Evolutionary conservation across 92 coral and sea anemone genomes (phyloP), one percentile per base, ranked within the genome.

Genomic region (Isaurus tuberculatus): DNA sequence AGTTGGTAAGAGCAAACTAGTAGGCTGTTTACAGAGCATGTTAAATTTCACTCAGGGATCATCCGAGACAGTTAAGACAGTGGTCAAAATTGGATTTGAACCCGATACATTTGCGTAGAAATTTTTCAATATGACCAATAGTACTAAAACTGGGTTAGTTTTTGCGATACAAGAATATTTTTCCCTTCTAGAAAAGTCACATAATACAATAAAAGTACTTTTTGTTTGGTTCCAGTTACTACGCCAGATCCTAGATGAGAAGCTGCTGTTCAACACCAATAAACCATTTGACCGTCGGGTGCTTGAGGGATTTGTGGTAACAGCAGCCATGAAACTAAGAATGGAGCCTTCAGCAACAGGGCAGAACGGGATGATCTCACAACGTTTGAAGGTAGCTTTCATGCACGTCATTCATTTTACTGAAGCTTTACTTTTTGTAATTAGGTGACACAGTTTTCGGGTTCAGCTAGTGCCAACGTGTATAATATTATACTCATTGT

Each of bases 221-320:
- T 13, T 83, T 11, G 64, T 70, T 25, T 34, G 15, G 2, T 68
- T 63, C 4, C 84, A 97, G 99, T 87, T 97, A 26, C 90, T 97
- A 40, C 91, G 99, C 8, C 99, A 97, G 89, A 84, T 97, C 37
- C 87, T 97, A 0, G 99, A 94, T 63, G 95, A 94, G 70, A 91
- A 92, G 44, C 86, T 95, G 31, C 73, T 97, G 73, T 97, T 94
- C 78, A 97, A 97, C 89, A 93, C 95, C 71, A 90, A 87, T 72
- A 94, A 89, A 70, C 99, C 98, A 3, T 97, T 97, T 89, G 99
- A 97, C 58, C 95, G 99, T 66, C 99, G 99, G 23, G 87, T 90
- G 42, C 89, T 97, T 8, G 97, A 97, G 89, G 97, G 95, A 0
- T 92, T 94, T 34, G 92, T 90, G 20, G 93, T 97, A 33, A 89